phyloP scores from a whole-genome alignment of 2,797 vertebrate species.

The Poliocrania exsul region DNA sequence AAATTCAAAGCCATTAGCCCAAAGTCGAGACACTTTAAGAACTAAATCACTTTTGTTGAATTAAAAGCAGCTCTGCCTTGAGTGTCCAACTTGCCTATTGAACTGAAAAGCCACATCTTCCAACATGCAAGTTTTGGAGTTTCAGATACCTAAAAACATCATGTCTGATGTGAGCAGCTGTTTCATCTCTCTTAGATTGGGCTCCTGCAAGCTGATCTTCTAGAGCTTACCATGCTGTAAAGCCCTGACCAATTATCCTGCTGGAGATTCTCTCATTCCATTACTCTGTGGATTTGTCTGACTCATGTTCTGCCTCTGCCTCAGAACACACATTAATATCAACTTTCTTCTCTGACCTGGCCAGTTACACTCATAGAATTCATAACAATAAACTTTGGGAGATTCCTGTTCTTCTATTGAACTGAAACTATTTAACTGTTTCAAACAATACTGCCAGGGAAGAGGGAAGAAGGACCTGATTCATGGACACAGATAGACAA shows the following conservation, averaged over 20 bases:
- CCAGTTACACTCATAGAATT: neutral
- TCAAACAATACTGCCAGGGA: neutral
- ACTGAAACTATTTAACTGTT: neutral
- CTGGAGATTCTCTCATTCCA: neutral
- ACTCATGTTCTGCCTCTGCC: neutral
- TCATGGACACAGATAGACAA: accelerated
- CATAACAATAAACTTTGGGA: neutral
- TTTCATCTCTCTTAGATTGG: neutral
- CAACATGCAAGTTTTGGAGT: neutral
- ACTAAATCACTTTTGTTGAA: neutral
- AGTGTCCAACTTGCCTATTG: neutral
- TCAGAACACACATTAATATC: neutral
- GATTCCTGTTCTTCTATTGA: neutral
- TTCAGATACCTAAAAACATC: neutral
- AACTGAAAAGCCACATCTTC: neutral
- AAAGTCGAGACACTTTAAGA: neutral
- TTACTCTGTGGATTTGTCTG: neutral
- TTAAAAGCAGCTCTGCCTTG: neutral
- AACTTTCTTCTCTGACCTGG: neutral
- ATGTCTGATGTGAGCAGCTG: neutral
- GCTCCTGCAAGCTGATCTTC: neutral
- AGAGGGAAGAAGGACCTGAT: neutral
- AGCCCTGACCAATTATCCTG: neutral
- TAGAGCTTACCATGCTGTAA: neutral
- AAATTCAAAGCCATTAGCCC: neutral